Evolutionary conservation across 2,888 invertebrate species (phyloP).

Genomic region (Hypomecis punctinalis): DNA sequence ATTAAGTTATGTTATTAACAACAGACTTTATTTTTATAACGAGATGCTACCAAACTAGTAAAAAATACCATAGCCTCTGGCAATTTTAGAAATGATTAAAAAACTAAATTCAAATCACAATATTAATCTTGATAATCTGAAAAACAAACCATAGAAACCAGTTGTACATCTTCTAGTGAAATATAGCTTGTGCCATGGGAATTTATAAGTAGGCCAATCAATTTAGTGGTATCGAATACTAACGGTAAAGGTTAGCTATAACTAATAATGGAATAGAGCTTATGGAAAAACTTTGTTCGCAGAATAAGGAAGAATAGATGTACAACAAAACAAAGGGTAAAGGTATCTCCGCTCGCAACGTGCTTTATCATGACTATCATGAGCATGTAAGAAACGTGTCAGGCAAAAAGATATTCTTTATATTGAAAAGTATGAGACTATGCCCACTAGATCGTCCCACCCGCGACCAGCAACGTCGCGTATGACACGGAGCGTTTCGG

Average conservation of each 20-base stretch:
- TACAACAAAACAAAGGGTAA: not conserved
- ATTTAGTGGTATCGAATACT: conserved; percentile 19
- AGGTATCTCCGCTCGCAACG: not conserved
- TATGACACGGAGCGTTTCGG: no score
- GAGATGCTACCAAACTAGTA: not conserved
- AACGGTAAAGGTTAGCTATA: conserved; percentile 25
- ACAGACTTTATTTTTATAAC: not conserved
- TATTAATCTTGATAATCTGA: not conserved
- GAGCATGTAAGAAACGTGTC: no score
- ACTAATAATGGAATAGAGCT: conserved; percentile 17
- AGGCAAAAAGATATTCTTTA: no score
- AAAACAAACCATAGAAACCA: conserved; percentile 10
- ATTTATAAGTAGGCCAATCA: conserved; percentile 24
- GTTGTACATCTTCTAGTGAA: conserved; percentile 9
- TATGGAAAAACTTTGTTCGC: conserved; percentile 7
- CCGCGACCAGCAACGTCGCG: no score
- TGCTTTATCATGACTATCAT: no score
- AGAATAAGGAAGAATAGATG: not conserved
- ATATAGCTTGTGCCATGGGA: conserved; percentile 16
- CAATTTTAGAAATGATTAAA: not conserved
- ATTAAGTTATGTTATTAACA: not conserved
- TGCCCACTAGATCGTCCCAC: no score
- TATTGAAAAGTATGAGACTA: no score
- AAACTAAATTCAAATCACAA: conserved; percentile 2
- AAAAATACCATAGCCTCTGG: not conserved